Evolutionary conservation across 2,113 vertebrate species (phyloP).

Genomic region (Microcebus tavaratra): DNA sequence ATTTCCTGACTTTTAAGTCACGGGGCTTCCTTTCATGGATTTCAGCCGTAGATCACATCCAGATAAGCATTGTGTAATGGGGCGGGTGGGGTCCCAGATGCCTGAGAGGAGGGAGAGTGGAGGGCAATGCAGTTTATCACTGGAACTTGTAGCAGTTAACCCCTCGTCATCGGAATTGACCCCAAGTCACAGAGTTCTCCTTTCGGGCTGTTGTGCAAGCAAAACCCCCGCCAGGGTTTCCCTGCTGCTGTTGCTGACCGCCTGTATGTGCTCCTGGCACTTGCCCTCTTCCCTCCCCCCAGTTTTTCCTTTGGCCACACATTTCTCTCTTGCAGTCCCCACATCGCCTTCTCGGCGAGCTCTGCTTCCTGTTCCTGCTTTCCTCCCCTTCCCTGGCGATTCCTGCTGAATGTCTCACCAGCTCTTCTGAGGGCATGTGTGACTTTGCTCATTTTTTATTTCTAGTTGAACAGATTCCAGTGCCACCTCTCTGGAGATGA

Average conservation of each 20-base stretch:
- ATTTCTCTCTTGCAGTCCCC: not conserved
- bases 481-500: not conserved
- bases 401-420: not conserved
- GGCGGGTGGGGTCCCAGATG: constrained; percentile 4
- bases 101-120: not conserved
- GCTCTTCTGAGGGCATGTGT: not conserved
- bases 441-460: not conserved
- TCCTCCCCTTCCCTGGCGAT: not conserved
- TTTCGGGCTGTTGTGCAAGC: not conserved
- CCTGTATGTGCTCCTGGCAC: not conserved
- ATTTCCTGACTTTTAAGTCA: constrained; percentile 55
- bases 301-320: not conserved
- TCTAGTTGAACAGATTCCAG: not conserved
- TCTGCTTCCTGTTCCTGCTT: not conserved
- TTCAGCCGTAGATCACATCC: constrained; percentile 26
- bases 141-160: not conserved
- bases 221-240: accelerated
- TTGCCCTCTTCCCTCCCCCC: not conserved
- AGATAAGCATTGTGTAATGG: constrained; percentile 59
- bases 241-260: accelerated
- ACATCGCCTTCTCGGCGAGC: accelerated
- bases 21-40: constrained; percentile 62
- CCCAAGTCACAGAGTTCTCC: not conserved
- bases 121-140: not conserved
- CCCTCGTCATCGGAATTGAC: not conserved